A percentile compares a stretch with the other conserved stretches of the same genome.
phyloP scores from a whole-genome alignment of 2,888 invertebrate genomes.

The Cantharis nigra region DNA sequence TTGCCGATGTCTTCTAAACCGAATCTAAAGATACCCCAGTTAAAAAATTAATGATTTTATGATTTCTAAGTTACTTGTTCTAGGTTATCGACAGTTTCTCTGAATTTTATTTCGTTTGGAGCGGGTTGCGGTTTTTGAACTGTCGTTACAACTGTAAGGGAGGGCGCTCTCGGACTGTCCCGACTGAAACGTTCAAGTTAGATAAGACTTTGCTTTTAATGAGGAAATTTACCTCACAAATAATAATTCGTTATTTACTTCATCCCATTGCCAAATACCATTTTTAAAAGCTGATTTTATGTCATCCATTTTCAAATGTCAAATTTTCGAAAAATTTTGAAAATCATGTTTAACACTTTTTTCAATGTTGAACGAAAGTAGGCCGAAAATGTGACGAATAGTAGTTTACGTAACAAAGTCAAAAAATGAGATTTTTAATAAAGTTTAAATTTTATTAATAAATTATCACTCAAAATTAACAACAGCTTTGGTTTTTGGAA shows the following conservation, averaged over 20 bases:
- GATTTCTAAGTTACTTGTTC: constrained; percentile 55
- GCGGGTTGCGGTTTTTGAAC: constrained; percentile 30
- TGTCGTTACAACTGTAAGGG: constrained; percentile 9
- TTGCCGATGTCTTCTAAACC: constrained; percentile 63
- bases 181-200: constrained; percentile 21
- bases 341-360: neutral
- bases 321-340: neutral
- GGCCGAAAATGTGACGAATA: neutral
- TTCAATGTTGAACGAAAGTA: neutral
- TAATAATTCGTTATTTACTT: constrained; percentile 38
- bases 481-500: too few relatives aligned
- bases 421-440: too few relatives aligned
- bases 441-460: too few relatives aligned
- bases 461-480: too few relatives aligned
- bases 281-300: constrained; percentile 35
- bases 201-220: neutral
- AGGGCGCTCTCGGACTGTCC: constrained; percentile 17
- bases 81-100: constrained; percentile 60
- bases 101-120: constrained; percentile 58
- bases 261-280: constrained; percentile 62
- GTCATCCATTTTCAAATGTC: neutral
- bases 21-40: constrained; percentile 54
- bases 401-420: too few relatives aligned
- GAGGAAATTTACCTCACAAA: constrained; percentile 37
- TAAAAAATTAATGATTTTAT: neutral